Percentiles rank a stretch among this genome's conserved stretches.
phyloP scores from a whole-genome alignment of 2,797 vertebrate genomes.

The Pangasius mekongensis region DNA sequence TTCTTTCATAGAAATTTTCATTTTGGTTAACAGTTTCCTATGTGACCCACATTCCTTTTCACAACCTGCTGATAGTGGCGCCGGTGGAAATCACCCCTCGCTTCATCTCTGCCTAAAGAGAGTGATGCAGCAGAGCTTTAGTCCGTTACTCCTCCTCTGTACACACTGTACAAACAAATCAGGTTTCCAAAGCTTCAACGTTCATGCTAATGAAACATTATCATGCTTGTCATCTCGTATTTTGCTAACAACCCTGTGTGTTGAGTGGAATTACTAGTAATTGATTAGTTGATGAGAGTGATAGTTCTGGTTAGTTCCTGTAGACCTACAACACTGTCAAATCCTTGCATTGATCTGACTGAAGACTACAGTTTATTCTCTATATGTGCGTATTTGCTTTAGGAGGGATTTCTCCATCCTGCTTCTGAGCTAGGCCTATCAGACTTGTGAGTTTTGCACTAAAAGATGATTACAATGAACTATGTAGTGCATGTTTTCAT shows the following conservation, averaged over 20 bases:
- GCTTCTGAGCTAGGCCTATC: not conserved
- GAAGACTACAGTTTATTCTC: not conserved
- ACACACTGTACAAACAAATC: not conserved
- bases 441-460: not conserved
- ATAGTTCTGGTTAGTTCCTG: not conserved
- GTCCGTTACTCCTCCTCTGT: too few relatives aligned
- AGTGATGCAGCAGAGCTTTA: not conserved
- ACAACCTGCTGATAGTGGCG: not conserved
- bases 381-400: not conserved
- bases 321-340: not conserved
- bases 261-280: not conserved
- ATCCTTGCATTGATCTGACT: not conserved
- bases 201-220: not conserved
- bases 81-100: not conserved
- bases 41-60: not conserved
- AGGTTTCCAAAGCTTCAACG: not conserved
- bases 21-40: not conserved
- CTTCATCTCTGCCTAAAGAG: not conserved
- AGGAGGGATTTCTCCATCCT: not conserved
- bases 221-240: not conserved
- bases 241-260: not conserved
- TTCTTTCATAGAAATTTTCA: not conserved
- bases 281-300: not conserved
- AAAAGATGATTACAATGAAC: not conserved
- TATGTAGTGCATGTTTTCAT: not conserved